phyloP scores from a whole-genome alignment of 2,888 invertebrate species.

The Ormyrus labotus region DNA sequence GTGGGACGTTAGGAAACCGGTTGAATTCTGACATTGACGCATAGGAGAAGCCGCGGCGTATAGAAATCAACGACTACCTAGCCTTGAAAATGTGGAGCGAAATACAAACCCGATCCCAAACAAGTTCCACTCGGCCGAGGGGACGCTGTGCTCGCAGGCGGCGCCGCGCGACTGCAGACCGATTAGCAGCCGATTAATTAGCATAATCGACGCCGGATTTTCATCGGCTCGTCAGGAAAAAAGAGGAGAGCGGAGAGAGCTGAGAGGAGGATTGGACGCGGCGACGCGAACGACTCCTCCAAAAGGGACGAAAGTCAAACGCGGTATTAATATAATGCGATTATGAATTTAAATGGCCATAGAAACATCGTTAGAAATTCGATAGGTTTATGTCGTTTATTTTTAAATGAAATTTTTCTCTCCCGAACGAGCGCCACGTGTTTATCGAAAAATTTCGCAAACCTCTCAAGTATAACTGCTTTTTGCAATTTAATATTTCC shows the following conservation, averaged over 20 bases:
- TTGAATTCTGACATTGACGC: slow-evolving; percentile 49
- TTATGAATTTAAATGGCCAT: slow-evolving; percentile 25
- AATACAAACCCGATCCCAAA: slow-evolving; percentile 56
- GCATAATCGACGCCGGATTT: slow-evolving; percentile 66
- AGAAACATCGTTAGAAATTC: slow-evolving; percentile 1
- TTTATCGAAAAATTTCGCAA: neutral
- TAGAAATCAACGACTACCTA: slow-evolving; percentile 12
- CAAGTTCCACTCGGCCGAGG: slow-evolving; percentile 45
- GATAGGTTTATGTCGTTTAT: neutral
- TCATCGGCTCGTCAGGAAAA: slow-evolving; percentile 50
- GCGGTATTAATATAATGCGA: slow-evolving; percentile 37
- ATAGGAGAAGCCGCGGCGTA: slow-evolving; percentile 3
- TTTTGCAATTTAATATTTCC: too few species aligned
- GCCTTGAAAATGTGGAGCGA: slow-evolving; percentile 60
- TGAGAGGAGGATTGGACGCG: neutral
- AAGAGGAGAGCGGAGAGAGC: neutral
- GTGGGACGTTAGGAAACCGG: slow-evolving; percentile 36
- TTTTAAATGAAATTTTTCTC: slow-evolving; percentile 2
- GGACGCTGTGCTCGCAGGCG: neutral
- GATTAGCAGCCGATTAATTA: slow-evolving; percentile 67
- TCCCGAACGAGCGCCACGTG: too few species aligned
- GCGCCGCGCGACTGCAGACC: slow-evolving; percentile 53
- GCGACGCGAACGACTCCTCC: neutral
- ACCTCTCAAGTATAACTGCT: neutral
- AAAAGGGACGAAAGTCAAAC: slow-evolving; percentile 16